Conservation (phyloP, 2,888 invertebrate genomes). For the Thecophora atra region DNA sequence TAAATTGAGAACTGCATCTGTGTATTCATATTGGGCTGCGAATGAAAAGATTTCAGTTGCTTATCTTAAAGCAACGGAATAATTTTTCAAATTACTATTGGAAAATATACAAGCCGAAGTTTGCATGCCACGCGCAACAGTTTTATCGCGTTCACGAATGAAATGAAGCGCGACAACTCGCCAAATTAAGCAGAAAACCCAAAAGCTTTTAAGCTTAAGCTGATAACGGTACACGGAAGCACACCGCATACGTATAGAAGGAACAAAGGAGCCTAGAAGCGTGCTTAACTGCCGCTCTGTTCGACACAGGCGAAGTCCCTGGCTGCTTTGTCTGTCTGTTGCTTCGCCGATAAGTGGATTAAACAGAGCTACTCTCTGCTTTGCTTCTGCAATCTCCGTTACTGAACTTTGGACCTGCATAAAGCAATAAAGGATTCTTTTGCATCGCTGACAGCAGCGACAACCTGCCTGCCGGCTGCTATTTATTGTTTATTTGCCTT, state of each 20-base stretch:
- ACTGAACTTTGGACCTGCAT: conserved; percentile 20
- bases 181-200: conserved; percentile 27
- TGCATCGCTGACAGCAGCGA: background rate
- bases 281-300: background rate
- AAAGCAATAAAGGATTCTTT: conserved; percentile 34
- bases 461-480: background rate
- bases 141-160: conserved; percentile 1
- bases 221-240: background rate
- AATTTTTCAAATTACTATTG: too few relatives aligned
- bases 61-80: background rate
- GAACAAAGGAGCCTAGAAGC: background rate
- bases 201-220: conserved; percentile 31
- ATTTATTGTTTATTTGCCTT: background rate
- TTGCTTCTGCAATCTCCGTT: background rate
- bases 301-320: background rate
- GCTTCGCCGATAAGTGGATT: conserved; percentile 36
- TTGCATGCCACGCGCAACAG: background rate
- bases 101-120: background rate
- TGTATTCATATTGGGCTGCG: background rate
- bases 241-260: background rate
- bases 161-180: conserved; percentile 27
- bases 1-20: too few relatives aligned
- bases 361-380: conserved; percentile 10
- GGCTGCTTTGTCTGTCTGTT: background rate
- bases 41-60: background rate